These are phyloP conservation scores for Drosophila limbata DNA, from an alignment of 2,888 invertebrate species.

Conservation along the genomic window DNA sequence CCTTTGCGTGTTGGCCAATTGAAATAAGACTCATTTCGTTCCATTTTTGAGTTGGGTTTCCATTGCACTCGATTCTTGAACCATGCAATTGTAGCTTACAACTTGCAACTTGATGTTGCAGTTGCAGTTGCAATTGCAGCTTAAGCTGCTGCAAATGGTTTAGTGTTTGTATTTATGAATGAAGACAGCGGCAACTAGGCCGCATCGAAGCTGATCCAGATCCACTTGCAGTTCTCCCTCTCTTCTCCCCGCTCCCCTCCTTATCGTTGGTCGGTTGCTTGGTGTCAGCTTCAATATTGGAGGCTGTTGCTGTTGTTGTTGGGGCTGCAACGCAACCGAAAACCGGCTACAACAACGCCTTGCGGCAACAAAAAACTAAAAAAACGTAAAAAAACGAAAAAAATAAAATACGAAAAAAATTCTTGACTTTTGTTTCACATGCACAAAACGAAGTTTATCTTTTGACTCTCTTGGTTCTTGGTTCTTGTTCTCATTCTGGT, in stretches of 20 bases:
- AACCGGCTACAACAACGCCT: constrained; percentile 66
- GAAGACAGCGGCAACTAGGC: constrained; percentile 56
- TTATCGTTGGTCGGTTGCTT: neutral
- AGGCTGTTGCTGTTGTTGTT: constrained; percentile 19
- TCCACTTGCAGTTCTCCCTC: constrained; percentile 23
- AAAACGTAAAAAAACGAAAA: neutral
- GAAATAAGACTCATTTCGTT: constrained; percentile 57
- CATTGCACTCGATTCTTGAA: constrained; percentile 9
- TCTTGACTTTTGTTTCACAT: constrained; percentile 80
- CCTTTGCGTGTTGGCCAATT: constrained; percentile 75
- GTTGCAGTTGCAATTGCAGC: constrained; percentile 10
- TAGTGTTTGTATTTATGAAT: constrained; percentile 47
- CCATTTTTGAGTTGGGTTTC: constrained; percentile 17
- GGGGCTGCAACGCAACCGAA: constrained; percentile 53
- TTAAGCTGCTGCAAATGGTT: constrained; percentile 10
- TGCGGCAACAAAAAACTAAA: constrained; percentile 31
- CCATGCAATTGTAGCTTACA: constrained; percentile 13
- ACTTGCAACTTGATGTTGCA: constrained; percentile 1
- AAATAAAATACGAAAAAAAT: constrained; percentile 44
- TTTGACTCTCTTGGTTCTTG: constrained; percentile 23
- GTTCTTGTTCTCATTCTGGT: constrained; percentile 8
- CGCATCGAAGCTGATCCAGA: constrained; percentile 23
- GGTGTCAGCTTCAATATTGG: constrained; percentile 55
- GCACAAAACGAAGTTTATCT: constrained; percentile 74
- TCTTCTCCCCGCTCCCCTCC: neutral